These are phyloP conservation scores for Trypoxylon attenuatum DNA, from an alignment of 2,888 invertebrate genomes.

Conservation along the genomic window DNA sequence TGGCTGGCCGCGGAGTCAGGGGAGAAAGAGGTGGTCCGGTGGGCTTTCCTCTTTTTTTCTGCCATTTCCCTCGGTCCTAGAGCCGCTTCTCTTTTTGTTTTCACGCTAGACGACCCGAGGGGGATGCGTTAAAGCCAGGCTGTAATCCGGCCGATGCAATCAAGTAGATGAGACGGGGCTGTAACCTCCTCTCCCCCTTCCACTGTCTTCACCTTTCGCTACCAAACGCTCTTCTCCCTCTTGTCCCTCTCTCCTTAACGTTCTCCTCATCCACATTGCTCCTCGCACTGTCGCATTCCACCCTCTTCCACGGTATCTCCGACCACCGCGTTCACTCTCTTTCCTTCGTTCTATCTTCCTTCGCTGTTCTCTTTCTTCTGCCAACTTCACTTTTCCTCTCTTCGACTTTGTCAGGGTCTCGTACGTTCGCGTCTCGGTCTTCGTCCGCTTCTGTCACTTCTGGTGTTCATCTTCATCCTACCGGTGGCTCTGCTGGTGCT, in stretches of 20 bases:
- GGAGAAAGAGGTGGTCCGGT: slow-evolving; percentile 16
- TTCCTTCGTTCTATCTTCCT: not conserved
- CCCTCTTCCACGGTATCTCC: not conserved
- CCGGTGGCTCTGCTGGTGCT: no score
- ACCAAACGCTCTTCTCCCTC: slow-evolving; percentile 9
- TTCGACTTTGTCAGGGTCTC: no score
- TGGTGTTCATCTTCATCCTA: no score
- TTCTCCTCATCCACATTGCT: not conserved
- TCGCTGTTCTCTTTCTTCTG: no score
- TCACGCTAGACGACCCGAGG: slow-evolving; percentile 61
- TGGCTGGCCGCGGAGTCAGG: slow-evolving; percentile 18
- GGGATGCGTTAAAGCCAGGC: slow-evolving; percentile 64
- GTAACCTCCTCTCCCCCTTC: slow-evolving; percentile 30
- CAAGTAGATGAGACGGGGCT: slow-evolving; percentile 65
- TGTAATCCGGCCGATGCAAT: slow-evolving; percentile 67
- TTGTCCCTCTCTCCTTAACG: not conserved
- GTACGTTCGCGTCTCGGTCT: no score
- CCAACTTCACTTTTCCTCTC: no score
- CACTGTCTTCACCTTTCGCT: not conserved
- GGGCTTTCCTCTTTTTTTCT: slow-evolving; percentile 22
- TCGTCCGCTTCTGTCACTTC: slow-evolving; percentile 14
- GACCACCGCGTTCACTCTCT: not conserved
- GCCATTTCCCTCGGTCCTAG: slow-evolving; percentile 11
- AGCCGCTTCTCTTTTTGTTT: slow-evolving; percentile 57
- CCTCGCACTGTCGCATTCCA: not conserved